Evolutionary conservation across 2,797 vertebrate species (phyloP), one percentile per base, ranked within the genome.

Genomic region (Limnodromus scolopaceus): DNA sequence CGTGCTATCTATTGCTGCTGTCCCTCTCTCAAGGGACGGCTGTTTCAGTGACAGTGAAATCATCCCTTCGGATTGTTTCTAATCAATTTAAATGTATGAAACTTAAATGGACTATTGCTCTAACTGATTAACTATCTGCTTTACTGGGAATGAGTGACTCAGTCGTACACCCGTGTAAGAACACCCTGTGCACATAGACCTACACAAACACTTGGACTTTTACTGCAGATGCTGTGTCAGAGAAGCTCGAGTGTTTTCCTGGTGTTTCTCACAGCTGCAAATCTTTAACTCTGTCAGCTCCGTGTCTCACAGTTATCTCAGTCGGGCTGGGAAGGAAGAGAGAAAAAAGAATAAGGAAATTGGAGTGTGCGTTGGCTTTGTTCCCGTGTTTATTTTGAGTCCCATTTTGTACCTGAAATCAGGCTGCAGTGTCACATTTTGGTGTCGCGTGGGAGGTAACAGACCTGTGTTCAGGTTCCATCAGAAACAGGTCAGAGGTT

Each of bases 321-420:
- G 74, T 16, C 39, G 80, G 74, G n/a, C 54, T 86, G 57, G 72
- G 72, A 85, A 92, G 75, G 66, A 93, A 75, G 43, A 74, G 64
- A 87, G 16, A 5, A 84, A 93, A 90, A 94, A 89, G 14, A 88
- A 63, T 58, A 71, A 81, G 77, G 77, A 95, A 95, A 87, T 70
- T n/a, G 61, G 49, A 93, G 11, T 30, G 74, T 84, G 69, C 74
- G 84, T 96, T 95, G 94, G 91, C 72, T 91, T 92, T 92, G 65
- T 88, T 93, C 89, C 89, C 23, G 0, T 95, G 45, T 88, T 92
- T 94, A 70, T 48, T 79, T 86, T 66, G 39, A 88, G 28, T n/a
- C 36, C 43, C 48, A 23, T 80, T 91, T 91, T 93, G 43, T 83
- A 93, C 92, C 70, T 74, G 51, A 84, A 28, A 64, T 86, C 36